A percentile compares a stretch with the other conserved stretches of the same genome.
Evolutionary conservation across 2,113 vertebrate species (phyloP).

Genomic region (Orientallactaga bullata): DNA sequence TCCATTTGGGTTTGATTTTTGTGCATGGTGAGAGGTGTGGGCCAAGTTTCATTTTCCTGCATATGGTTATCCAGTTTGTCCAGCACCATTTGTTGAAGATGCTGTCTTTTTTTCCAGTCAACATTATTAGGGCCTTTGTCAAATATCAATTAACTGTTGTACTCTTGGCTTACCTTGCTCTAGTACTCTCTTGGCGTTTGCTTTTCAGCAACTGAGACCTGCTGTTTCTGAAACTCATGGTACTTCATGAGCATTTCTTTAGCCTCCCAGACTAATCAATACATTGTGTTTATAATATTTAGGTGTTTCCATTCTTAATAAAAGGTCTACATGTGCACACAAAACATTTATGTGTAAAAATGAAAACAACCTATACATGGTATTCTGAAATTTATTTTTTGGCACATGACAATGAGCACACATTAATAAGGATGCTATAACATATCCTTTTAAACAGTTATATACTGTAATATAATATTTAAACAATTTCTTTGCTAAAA

Average conservation of each 20-base stretch:
- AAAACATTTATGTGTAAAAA: neutral
- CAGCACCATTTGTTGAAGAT: too few relatives aligned
- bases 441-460: neutral
- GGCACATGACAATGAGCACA: neutral
- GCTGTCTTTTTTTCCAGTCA: too few relatives aligned
- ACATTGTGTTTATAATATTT: neutral
- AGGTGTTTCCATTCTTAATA: conserved; percentile 1
- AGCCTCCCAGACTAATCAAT: neutral
- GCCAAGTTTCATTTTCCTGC: too few relatives aligned
- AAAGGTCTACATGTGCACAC: neutral
- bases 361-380: neutral
- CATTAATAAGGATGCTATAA: conserved; percentile 3
- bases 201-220: too few relatives aligned
- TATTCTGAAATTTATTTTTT: conserved; percentile 42
- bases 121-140: too few relatives aligned
- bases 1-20: too few relatives aligned
- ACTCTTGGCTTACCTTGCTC: too few relatives aligned
- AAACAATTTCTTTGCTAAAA: conserved; percentile 46
- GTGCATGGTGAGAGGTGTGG: too few relatives aligned
- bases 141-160: too few relatives aligned
- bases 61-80: too few relatives aligned
- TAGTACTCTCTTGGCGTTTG: too few relatives aligned
- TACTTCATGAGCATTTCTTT: conserved; percentile 34
- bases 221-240: too few relatives aligned
- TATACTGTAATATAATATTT: conserved; percentile 14